Base-by-base conservation (phyloP, 1,140 invertebrate species). In the Cryptotermes secundus region DNA sequence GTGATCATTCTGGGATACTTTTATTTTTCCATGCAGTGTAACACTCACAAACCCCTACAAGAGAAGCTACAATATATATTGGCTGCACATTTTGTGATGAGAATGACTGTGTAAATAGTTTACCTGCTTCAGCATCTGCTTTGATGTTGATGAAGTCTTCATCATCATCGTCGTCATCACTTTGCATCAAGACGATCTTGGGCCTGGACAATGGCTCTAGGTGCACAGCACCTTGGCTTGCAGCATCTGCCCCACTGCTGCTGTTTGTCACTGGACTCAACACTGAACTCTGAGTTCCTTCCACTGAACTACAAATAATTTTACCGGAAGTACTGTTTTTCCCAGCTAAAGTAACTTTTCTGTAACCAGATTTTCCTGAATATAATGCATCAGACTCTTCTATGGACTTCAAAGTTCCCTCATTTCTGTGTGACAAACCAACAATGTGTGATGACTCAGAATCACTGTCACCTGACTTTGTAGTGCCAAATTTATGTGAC, bases 131-230 rank as follows among this genome's bases (percentile, higher is more conserved):
- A 81, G 89, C 89, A 35, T 89, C 91, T 22, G 89, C 90, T 86
- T 92, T 92, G 16, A 94, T 89, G 88, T 92, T 94, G 59, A 92
- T 88, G 88, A 92, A 91, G 86, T 94, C 92, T 85, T 93, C 92
- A 88, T 93, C 92, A 31, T 93, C 91, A 26, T 91, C 86, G 26
- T 82, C 86, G 81, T 84, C 84, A 65, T 85, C 85, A 84, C 85
- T 85, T 12, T 84, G 80, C 85, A 85, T 85, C 22, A 85, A 80
- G 24, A 85, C 83, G 22, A 84, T 83, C 72, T 85, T 85, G 34
- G 83, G 35, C 35, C 81, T 85, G 42, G 83, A 36, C 4, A 31
- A 19, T 38, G 49, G 34, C 31, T 53, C 12, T 14, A 19, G 3
- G n/a, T 42, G n/a, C 9, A 35, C 81, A 38, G 35, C 19, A 19